Conservation (phyloP, 2,888 invertebrate genomes). For the Lasioglossum leucozonium region DNA sequence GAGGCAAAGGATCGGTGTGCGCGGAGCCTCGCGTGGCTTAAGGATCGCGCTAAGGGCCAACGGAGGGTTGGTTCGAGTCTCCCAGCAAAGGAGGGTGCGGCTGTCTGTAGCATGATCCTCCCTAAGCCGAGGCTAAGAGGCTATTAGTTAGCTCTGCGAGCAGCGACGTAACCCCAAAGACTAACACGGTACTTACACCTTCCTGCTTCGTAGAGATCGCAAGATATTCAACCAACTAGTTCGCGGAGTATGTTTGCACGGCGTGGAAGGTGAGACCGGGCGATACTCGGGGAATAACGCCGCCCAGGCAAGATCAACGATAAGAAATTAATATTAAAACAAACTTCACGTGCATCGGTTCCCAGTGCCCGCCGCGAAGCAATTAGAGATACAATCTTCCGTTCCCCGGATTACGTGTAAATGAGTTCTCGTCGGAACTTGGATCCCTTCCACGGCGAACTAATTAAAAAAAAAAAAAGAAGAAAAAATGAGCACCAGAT, state of each 20-base stretch:
- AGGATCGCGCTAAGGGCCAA: constrained; percentile 66
- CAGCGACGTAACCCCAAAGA: constrained; percentile 81
- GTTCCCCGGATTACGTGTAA: constrained; percentile 27
- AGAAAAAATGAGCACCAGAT: not conserved
- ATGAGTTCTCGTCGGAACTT: constrained; percentile 20
- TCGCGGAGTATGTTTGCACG: constrained; percentile 71
- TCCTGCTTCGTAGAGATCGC: constrained; percentile 70
- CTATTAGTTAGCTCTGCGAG: constrained; percentile 83
- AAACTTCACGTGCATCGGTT: constrained; percentile 51
- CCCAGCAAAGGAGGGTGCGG: constrained; percentile 71
- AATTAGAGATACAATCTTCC: constrained; percentile 58
- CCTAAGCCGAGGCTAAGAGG: constrained; percentile 83
- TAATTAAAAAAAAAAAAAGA: not conserved
- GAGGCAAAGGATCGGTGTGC: constrained; percentile 70
- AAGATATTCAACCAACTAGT: constrained; percentile 65
- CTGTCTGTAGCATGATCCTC: constrained; percentile 80
- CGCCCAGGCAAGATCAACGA: constrained; percentile 60
- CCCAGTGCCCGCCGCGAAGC: constrained; percentile 22
- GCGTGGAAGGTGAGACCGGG: constrained; percentile 49
- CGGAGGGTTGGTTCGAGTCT: constrained; percentile 61
- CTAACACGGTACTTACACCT: constrained; percentile 81
- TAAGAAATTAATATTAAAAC: constrained; percentile 70
- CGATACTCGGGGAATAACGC: constrained; percentile 50
- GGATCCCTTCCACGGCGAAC: not conserved
- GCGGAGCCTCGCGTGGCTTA: constrained; percentile 75